Conservation (phyloP, 1,140 invertebrate genomes). For the Parasteatoda tepidariorum region DNA sequence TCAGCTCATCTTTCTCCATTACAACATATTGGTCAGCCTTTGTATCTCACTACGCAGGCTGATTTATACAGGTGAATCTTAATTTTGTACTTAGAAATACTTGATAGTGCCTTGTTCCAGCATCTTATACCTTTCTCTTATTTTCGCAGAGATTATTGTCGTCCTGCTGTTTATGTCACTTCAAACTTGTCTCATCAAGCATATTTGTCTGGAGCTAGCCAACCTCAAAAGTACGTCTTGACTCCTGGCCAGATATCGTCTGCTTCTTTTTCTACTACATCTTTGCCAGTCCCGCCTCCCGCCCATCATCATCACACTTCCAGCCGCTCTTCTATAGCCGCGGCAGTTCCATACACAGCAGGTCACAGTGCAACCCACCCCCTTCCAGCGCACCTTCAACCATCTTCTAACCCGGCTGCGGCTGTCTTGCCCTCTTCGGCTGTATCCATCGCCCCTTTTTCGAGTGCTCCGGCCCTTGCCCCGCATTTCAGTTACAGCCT, state of each 20-base stretch:
- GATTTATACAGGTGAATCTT: constrained; percentile 63
- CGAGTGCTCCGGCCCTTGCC: constrained; percentile 9
- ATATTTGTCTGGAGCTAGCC: constrained; percentile 60
- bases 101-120: background rate
- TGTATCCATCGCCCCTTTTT: constrained; percentile 50
- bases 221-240: constrained; percentile 63
- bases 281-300: constrained; percentile 62
- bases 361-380: constrained; percentile 32
- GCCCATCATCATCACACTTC: constrained; percentile 62
- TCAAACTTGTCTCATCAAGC: constrained; percentile 61
- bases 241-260: constrained; percentile 59
- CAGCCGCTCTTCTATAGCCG: constrained; percentile 46
- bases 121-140: background rate
- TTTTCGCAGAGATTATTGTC: constrained; percentile 63
- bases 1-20: constrained; percentile 65
- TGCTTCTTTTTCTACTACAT: constrained; percentile 37
- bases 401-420: constrained; percentile 53
- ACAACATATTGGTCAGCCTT: constrained; percentile 67
- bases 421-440: constrained; percentile 37
- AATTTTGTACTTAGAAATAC: background rate
- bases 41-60: constrained; percentile 63
- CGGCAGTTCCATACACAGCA: constrained; percentile 50
- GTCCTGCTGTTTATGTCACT: constrained; percentile 63
- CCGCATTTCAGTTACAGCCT: constrained; percentile 58
- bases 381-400: constrained; percentile 45